A percentile compares a stretch with the other conserved stretches of the same genome.
These are phyloP conservation scores for Gonioctena quinquepunctata DNA, from an alignment of 1,140 invertebrate genomes.

Conservation along the genomic window DNA sequence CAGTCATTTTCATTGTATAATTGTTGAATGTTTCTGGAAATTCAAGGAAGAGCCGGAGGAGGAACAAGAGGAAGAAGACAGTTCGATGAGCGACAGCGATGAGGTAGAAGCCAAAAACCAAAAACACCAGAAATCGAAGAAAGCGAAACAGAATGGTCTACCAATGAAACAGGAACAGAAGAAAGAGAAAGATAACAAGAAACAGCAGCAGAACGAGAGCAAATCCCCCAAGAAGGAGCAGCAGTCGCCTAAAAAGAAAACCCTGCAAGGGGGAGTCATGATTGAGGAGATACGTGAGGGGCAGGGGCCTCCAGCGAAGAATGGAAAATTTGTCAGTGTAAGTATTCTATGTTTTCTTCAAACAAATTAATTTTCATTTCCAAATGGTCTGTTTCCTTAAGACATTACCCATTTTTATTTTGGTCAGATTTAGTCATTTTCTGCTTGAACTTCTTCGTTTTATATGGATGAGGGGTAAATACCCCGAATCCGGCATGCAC, in stretches of 20 bases:
- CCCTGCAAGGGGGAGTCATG: constrained; percentile 72
- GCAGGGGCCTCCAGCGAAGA: constrained; percentile 73
- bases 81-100: constrained; percentile 25
- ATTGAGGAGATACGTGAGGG: constrained; percentile 80
- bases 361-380: neutral
- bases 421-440: no score
- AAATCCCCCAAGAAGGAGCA: constrained; percentile 12
- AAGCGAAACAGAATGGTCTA: constrained; percentile 8
- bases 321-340: constrained; percentile 75
- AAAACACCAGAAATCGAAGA: constrained; percentile 12
- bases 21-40: neutral
- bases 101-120: constrained; percentile 23
- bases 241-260: constrained; percentile 55
- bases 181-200: constrained; percentile 23
- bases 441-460: no score
- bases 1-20: no score
- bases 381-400: no score
- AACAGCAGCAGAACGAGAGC: constrained; percentile 33
- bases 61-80: constrained; percentile 25
- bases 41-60: constrained; percentile 29
- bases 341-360: constrained; percentile 14
- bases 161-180: constrained; percentile 15
- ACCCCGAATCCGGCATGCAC: no score
- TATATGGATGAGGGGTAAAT: no score
- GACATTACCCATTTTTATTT: no score